Evolutionary conservation across 2,888 invertebrate species (phyloP).

Genomic region (Operophtera brumata): DNA sequence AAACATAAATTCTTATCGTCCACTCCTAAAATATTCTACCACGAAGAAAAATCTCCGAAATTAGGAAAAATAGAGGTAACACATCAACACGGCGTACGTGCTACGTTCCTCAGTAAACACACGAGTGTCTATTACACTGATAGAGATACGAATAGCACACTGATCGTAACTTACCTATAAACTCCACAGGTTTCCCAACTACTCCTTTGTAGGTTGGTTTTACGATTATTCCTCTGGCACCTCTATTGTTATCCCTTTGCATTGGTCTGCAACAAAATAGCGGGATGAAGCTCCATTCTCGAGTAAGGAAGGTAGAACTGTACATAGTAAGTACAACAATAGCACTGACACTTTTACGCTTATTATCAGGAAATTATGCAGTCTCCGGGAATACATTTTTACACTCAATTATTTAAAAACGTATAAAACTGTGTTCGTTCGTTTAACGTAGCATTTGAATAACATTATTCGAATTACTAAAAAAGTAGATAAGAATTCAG

Average conservation of each 20-base stretch:
- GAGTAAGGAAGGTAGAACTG: conserved; percentile 14
- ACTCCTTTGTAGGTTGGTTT: conserved; percentile 87
- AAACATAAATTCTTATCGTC: too few species aligned
- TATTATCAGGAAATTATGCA: conserved; percentile 28
- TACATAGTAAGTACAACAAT: too few species aligned
- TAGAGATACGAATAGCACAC: conserved; percentile 9
- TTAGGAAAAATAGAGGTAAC: conserved; percentile 1
- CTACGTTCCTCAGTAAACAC: conserved; percentile 8
- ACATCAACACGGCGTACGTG: conserved; percentile 9
- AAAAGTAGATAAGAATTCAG: not conserved
- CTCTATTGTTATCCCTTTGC: conserved; percentile 84
- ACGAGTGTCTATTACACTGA: conserved; percentile 5
- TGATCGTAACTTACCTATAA: conserved; percentile 86
- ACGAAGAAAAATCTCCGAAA: not conserved
- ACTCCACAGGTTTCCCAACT: conserved; percentile 95
- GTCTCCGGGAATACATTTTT: conserved; percentile 16
- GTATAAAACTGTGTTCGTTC: not conserved
- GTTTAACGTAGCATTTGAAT: not conserved
- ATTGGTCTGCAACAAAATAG: conserved; percentile 66
- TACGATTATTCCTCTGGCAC: conserved; percentile 92
- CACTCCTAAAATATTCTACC: too few species aligned
- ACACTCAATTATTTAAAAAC: conserved; percentile 6
- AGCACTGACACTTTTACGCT: conserved; percentile 32
- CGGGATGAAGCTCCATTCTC: conserved; percentile 24
- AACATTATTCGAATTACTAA: not conserved